Percentiles rank a stretch among this genome's conserved stretches.
Conservation (phyloP, 2,113 vertebrate species). For the Tor tambroides region DNA sequence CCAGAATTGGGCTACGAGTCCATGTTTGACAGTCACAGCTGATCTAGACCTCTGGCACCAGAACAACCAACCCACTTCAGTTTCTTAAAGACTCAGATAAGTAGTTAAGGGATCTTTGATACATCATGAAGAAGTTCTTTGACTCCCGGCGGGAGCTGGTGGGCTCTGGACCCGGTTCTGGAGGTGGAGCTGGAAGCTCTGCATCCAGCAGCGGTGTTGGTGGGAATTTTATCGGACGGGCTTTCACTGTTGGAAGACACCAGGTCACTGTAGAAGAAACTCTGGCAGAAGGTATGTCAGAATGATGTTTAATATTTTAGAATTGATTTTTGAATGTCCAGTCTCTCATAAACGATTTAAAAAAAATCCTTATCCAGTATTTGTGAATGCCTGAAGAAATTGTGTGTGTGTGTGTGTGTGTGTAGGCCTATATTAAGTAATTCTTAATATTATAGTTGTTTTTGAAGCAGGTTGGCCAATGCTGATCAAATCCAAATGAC, state of each 20-base stretch:
- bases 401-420: too few relatives aligned
- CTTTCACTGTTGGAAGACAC: constrained; percentile 89
- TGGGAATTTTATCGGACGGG: constrained; percentile 91
- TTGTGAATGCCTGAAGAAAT: too few relatives aligned
- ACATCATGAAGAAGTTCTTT: constrained; percentile 97
- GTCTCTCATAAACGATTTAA: too few relatives aligned
- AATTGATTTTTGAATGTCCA: too few relatives aligned
- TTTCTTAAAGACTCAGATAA: not conserved
- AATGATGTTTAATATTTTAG: too few relatives aligned
- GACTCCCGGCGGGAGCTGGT: constrained; percentile 94
- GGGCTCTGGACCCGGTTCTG: constrained; percentile 89
- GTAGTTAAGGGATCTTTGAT: not conserved
- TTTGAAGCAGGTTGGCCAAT: not conserved
- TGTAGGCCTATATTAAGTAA: too few relatives aligned
- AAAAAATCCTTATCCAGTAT: too few relatives aligned
- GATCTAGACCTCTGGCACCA: constrained; percentile 19
- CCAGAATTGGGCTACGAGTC: not conserved
- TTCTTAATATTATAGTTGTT: too few relatives aligned
- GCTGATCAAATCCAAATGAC: not conserved
- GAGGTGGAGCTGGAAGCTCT: constrained; percentile 82
- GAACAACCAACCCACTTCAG: not conserved
- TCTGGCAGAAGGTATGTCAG: constrained; percentile 91
- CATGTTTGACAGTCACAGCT: constrained; percentile 15
- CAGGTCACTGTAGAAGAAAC: constrained; percentile 98
- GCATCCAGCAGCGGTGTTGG: constrained; percentile 83